A percentile compares a stretch with the other conserved stretches of the same genome.
These are phyloP conservation scores for Colletes latitarsis DNA, from an alignment of 1,140 invertebrate species.

Conservation along the genomic window DNA sequence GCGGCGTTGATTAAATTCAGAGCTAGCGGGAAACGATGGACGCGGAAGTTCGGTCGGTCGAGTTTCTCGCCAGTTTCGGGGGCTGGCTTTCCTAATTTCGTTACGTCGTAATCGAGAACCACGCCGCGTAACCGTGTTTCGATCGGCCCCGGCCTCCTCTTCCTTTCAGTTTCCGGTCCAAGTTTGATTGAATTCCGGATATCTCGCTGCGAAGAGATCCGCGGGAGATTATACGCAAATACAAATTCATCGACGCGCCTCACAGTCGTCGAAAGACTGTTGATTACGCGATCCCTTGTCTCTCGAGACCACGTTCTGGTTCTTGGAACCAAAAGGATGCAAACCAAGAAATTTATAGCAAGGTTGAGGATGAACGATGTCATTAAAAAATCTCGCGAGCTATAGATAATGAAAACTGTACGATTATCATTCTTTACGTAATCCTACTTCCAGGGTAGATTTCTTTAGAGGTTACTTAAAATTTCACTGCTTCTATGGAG, in stretches of 20 bases:
- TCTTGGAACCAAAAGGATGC: no score
- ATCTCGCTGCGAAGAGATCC: neutral
- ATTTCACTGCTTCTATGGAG: no score
- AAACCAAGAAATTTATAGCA: no score
- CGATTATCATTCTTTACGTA: no score
- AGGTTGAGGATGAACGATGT: no score
- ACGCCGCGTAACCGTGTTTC: neutral
- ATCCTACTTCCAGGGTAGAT: no score
- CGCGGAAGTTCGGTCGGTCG: constrained; percentile 50
- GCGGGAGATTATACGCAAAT: neutral
- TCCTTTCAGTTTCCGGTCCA: neutral
- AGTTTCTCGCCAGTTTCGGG: constrained; percentile 39
- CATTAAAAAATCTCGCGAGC: no score
- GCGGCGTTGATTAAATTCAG: constrained; percentile 66
- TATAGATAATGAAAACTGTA: no score
- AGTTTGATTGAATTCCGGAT: constrained; percentile 46
- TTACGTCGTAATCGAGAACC: constrained; percentile 30
- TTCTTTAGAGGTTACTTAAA: no score
- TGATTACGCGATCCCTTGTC: no score
- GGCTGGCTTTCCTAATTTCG: constrained; percentile 48
- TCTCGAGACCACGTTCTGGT: no score
- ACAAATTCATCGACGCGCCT: neutral
- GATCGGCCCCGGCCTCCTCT: constrained; percentile 1
- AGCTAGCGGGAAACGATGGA: constrained; percentile 41
- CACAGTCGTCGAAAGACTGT: no score